Evolutionary conservation across 2,888 invertebrate genomes (phyloP).

Genomic region (Steinernema hermaphroditum): DNA sequence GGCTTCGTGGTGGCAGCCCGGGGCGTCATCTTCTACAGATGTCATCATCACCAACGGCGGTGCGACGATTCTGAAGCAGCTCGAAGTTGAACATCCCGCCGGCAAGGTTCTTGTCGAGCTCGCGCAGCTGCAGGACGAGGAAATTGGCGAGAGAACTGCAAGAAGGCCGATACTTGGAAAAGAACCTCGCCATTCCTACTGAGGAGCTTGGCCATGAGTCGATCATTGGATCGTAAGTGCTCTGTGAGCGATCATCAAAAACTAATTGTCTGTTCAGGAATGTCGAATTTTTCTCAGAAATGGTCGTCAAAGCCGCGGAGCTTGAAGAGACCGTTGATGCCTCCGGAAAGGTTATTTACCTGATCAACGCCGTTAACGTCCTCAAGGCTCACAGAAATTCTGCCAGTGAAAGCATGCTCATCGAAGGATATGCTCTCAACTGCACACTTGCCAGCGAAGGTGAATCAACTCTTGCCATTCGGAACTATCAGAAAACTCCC

Average conservation of each 20-base stretch:
- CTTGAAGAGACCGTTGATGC: constrained; percentile 76
- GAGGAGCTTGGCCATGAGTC: constrained; percentile 86
- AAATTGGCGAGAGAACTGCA: constrained; percentile 97
- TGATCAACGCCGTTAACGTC: constrained; percentile 94
- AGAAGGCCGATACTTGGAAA: constrained; percentile 73
- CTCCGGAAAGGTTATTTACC: constrained; percentile 83
- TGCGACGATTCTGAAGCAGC: constrained; percentile 83
- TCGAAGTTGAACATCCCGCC: constrained; percentile 99
- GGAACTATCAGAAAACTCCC: neutral
- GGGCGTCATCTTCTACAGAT: too few relatives aligned
- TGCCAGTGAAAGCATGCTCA: constrained; percentile 84
- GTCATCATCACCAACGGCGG: constrained; percentile 99
- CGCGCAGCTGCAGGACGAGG: constrained; percentile 96
- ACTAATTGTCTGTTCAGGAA: constrained; percentile 73
- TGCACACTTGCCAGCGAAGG: constrained; percentile 93
- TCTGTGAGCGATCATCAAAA: constrained; percentile 63
- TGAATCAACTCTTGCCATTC: constrained; percentile 46
- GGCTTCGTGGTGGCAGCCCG: too few relatives aligned
- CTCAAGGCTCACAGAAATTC: constrained; percentile 96
- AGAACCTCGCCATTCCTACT: constrained; percentile 86
- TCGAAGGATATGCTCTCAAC: constrained; percentile 93
- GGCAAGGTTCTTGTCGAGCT: constrained; percentile 93
- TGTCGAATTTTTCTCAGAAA: constrained; percentile 89
- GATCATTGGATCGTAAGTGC: constrained; percentile 86
- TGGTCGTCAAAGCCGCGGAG: constrained; percentile 91